Conservation (phyloP, 2,888 invertebrate genomes). For the Pomacea canaliculata region DNA sequence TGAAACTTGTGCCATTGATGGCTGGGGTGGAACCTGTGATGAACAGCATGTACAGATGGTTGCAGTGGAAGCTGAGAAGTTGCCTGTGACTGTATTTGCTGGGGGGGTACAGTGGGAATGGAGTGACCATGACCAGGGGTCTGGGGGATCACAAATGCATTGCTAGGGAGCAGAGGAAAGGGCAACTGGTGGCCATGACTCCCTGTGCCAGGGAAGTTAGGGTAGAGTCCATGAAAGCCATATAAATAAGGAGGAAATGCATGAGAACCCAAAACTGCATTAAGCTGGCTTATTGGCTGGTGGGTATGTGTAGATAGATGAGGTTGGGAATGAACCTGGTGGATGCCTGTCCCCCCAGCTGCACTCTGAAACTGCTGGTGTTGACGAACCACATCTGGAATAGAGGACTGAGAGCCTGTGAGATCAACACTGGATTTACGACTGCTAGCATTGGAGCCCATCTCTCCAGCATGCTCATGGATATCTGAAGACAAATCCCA, state of each 20-base stretch:
- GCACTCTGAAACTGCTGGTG: slow-evolving; percentile 32
- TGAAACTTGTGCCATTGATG: too few relatives aligned
- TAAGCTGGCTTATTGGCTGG: slow-evolving; percentile 16
- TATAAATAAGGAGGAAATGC: slow-evolving; percentile 20
- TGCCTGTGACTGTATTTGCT: neutral
- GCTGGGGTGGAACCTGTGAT: neutral
- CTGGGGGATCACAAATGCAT: slow-evolving; percentile 16
- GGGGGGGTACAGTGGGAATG: neutral
- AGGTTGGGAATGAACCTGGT: slow-evolving; percentile 3
- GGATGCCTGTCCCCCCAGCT: neutral
- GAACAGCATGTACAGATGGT: neutral
- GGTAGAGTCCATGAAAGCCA: slow-evolving; percentile 18
- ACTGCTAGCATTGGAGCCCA: slow-evolving; percentile 34
- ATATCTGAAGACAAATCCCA: slow-evolving; percentile 22
- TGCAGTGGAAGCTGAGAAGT: neutral
- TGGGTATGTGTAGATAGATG: slow-evolving; percentile 1
- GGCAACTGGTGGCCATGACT: slow-evolving; percentile 14
- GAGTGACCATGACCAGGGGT: neutral
- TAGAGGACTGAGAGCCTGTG: slow-evolving; percentile 34
- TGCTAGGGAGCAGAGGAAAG: slow-evolving; percentile 10
- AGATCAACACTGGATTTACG: slow-evolving; percentile 43
- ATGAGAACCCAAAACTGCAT: slow-evolving; percentile 8
- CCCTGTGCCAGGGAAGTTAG: slow-evolving; percentile 13
- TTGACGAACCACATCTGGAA: slow-evolving; percentile 35
- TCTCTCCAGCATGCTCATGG: slow-evolving; percentile 23